Evolutionary conservation across 37 sponge, comb jelly and placozoan genomes (phyloP), one percentile per base, ranked within the genome.

Genomic region (Geodia barretti): DNA sequence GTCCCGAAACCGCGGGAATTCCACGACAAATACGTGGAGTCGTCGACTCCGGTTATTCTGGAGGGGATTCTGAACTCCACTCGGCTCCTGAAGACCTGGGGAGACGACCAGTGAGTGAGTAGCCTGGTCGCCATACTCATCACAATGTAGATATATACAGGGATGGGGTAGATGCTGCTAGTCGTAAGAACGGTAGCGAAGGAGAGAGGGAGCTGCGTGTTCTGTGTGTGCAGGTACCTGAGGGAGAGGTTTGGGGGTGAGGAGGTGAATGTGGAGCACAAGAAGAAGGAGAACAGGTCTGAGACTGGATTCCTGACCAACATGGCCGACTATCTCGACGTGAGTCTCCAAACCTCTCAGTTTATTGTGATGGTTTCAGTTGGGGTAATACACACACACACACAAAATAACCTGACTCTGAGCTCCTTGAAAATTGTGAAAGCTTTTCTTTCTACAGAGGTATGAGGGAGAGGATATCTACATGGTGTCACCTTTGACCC

Each of bases 261-360:
- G 29, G 39, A 14, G 31, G 73, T 93, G 14, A 60, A 32, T 14
- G 84, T 86, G 34, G 94, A 93, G 58, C 20, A 75, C 32, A 77
- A 76, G 39, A 93, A 93, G 82, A 93, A 89, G 80, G 94, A 93
- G 78, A 80, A 86, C 35, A 67, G 94, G 25, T 72, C 77, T 37
- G 82, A 61, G 20, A n/a, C 62, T 17, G 68, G 60, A 0, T 70
- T 34, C 26, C 34, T 17, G 25, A 60, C 82, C 11, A 79, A 63
- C 41, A 24, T 93, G 25, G 63, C 3, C 19, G 87, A 89, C 7
- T 91, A 76, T 70, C 64, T 91, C 20, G 75, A 86, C 54, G 91
- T 91, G 68, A 41, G 81, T 63, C 25, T 4, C 26, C 54, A 47
- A n/a, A n/a, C n/a, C n/a, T n/a, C n/a, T n/a, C n/a, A n/a, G n/a